phyloP scores from a whole-genome alignment of 2,797 vertebrate genomes.

The Tapirus indicus region DNA sequence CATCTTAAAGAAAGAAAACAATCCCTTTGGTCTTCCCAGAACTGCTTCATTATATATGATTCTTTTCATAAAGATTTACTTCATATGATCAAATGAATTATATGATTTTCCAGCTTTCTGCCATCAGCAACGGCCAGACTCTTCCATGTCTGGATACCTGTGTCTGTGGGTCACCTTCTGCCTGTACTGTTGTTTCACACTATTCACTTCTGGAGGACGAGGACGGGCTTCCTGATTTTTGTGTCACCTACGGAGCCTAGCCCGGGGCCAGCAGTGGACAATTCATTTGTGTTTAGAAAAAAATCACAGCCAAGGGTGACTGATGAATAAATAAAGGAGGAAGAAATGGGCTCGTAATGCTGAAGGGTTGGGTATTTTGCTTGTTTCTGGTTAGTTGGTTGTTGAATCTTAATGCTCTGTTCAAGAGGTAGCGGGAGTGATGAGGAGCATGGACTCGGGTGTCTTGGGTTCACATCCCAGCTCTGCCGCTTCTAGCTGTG shows the following conservation, averaged over 20 bases:
- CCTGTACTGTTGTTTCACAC: not conserved
- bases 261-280: not conserved
- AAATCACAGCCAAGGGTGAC: not conserved
- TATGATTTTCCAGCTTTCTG: not conserved
- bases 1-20: not conserved
- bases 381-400: not conserved
- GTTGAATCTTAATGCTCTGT: not conserved
- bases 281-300: not conserved
- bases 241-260: not conserved
- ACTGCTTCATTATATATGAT: not conserved
- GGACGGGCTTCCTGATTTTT: not conserved
- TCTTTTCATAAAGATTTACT: too few relatives aligned
- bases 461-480: not conserved
- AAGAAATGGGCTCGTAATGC: not conserved
- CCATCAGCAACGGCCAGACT: not conserved
- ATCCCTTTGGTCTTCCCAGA: not conserved
- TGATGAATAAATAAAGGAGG: not conserved
- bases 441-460: not conserved
- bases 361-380: not conserved
- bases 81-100: too few relatives aligned
- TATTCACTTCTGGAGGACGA: not conserved
- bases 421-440: not conserved
- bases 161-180: not conserved
- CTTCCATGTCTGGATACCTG: not conserved
- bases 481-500: not conserved